phyloP scores from a whole-genome alignment of 2,888 invertebrate species.

The Archips xylosteana region DNA sequence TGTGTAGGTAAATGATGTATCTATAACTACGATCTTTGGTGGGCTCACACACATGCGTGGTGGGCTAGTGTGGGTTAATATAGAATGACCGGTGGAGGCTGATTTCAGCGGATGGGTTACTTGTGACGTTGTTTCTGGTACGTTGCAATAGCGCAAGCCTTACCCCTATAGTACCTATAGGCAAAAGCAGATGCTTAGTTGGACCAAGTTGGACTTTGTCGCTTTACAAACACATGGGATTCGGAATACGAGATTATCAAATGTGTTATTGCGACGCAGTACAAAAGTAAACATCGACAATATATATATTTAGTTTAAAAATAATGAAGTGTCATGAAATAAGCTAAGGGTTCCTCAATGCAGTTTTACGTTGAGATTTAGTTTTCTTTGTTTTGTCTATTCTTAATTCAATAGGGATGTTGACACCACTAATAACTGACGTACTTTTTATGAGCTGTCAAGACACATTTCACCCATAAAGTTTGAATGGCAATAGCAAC shows the following conservation, averaged over 20 bases:
- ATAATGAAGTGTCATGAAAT: too few species aligned
- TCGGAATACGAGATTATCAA: neutral
- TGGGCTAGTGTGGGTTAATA: conserved; percentile 12
- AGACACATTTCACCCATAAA: too few species aligned
- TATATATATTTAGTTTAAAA: too few species aligned
- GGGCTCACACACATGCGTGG: neutral
- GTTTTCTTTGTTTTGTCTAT: too few species aligned
- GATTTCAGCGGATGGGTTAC: conserved; percentile 5
- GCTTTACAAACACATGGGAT: neutral
- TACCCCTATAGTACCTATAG: neutral
- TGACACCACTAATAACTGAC: too few species aligned
- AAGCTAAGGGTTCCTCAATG: too few species aligned
- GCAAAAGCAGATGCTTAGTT: neutral
- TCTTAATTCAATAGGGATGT: too few species aligned
- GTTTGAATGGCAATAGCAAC: too few species aligned
- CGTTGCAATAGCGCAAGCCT: neutral
- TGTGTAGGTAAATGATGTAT: conserved; percentile 57
- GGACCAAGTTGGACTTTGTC: neutral
- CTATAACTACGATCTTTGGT: conserved; percentile 29
- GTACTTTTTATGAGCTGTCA: too few species aligned
- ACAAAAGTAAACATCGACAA: too few species aligned
- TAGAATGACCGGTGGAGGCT: conserved; percentile 22
- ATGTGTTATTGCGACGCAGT: too few species aligned
- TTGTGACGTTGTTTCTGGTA: conserved; percentile 7
- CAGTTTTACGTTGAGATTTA: too few species aligned